These are phyloP conservation scores for Drosophila meridiana DNA, from an alignment of 2,888 invertebrate species.

Conservation along the genomic window DNA sequence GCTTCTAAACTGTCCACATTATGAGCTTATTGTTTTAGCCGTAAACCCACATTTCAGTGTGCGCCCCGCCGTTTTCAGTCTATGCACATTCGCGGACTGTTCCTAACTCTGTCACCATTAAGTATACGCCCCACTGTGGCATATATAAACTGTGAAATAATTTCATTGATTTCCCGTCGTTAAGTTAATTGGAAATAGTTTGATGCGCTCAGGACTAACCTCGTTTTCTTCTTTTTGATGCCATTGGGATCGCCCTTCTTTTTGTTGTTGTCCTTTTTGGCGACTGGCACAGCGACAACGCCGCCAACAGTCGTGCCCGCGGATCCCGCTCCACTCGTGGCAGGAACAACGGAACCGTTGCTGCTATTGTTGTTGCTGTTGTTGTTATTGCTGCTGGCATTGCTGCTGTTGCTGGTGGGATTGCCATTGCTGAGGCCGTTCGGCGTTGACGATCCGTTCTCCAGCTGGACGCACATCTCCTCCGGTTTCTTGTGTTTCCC, in stretches of 20 bases:
- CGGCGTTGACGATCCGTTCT: conserved; percentile 33
- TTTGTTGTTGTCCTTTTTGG: conserved; percentile 88
- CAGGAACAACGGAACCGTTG: conserved; percentile 4
- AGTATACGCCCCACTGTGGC: conserved; percentile 54
- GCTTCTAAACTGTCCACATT: background rate
- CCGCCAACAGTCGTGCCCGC: conserved; percentile 19
- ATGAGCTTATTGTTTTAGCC: background rate
- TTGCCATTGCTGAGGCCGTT: conserved; percentile 44
- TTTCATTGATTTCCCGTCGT: conserved; percentile 80
- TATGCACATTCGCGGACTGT: background rate
- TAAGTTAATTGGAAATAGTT: conserved; percentile 57
- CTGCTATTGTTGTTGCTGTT: conserved; percentile 20
- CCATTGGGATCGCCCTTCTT: conserved; percentile 94
- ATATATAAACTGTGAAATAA: conserved; percentile 60
- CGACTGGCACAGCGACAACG: conserved; percentile 51
- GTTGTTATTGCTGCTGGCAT: conserved; percentile 3
- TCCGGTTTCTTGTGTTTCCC: conserved; percentile 72
- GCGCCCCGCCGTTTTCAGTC: conserved; percentile 25
- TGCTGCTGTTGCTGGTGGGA: conserved; percentile 5
- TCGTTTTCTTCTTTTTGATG: conserved; percentile 96
- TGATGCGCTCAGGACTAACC: conserved; percentile 86
- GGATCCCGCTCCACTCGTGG: conserved; percentile 22
- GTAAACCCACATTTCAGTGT: background rate
- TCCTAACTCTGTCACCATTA: conserved; percentile 30
- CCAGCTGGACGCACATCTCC: conserved; percentile 71